Evolutionary conservation across 2,113 vertebrate genomes (phyloP).

Genomic region (Ochotona curzoniae): DNA sequence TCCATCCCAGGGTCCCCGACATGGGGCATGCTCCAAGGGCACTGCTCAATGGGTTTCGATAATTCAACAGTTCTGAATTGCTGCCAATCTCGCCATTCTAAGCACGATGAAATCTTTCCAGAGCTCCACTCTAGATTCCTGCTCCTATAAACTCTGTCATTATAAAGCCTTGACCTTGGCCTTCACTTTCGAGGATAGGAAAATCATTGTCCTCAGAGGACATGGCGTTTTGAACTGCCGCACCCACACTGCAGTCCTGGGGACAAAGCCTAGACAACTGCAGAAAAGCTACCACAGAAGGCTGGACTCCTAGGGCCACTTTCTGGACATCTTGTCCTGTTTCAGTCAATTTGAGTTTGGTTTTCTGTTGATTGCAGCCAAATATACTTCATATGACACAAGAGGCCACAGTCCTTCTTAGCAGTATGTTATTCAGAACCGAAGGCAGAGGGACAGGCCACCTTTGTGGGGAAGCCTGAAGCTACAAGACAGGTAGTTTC

Average conservation of each 20-base stretch:
- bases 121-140: too few relatives aligned
- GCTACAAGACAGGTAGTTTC: not conserved
- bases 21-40: too few relatives aligned
- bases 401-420: not conserved
- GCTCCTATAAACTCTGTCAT: too few relatives aligned
- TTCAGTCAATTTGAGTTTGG: not conserved
- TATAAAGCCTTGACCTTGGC: not conserved
- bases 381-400: not conserved
- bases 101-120: too few relatives aligned
- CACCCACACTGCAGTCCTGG: not conserved
- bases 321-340: not conserved
- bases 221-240: not conserved
- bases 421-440: not conserved
- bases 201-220: not conserved
- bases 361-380: constrained; percentile 13
- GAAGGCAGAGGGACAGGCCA: not conserved
- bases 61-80: too few relatives aligned
- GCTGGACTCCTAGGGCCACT: not conserved
- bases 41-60: too few relatives aligned
- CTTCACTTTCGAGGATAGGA: not conserved
- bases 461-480: not conserved
- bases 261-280: not conserved
- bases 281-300: not conserved
- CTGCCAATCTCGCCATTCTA: too few relatives aligned
- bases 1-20: too few relatives aligned